Conservation (phyloP, 2,113 vertebrate species). For the Hipposideros armiger region DNA sequence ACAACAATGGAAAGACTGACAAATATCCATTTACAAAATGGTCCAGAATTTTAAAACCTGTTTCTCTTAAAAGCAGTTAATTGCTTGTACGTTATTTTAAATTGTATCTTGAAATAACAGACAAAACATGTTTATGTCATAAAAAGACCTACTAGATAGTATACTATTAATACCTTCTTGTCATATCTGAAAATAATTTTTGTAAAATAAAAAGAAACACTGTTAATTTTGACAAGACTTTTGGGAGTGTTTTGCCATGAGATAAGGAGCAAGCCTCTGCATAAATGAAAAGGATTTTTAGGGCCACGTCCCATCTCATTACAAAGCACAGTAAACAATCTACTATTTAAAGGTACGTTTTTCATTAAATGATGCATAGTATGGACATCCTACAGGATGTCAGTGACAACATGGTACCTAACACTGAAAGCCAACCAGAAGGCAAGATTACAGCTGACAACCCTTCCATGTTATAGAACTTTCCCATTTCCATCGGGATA, state of each 20-base stretch:
- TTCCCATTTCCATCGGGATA: background rate
- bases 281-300: background rate
- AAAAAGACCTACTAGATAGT: background rate
- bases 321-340: background rate
- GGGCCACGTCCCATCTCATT: background rate
- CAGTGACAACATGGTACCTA: background rate
- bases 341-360: background rate
- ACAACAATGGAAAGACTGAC: background rate
- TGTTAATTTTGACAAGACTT: background rate
- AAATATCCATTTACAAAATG: constrained; percentile 45
- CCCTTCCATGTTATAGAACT: background rate
- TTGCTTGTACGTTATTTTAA: background rate
- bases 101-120: constrained; percentile 20
- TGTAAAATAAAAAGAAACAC: background rate
- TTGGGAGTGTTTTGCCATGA: background rate
- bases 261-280: background rate
- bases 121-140: background rate
- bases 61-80: constrained; percentile 38
- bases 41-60: background rate
- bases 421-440: background rate
- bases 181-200: background rate
- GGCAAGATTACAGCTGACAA: background rate
- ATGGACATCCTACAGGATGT: background rate
- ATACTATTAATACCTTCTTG: background rate
- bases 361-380: background rate